Evolutionary conservation across 2,113 vertebrate genomes (phyloP), one percentile per base, ranked within the genome.

Genomic region (Anoplopoma fimbria): DNA sequence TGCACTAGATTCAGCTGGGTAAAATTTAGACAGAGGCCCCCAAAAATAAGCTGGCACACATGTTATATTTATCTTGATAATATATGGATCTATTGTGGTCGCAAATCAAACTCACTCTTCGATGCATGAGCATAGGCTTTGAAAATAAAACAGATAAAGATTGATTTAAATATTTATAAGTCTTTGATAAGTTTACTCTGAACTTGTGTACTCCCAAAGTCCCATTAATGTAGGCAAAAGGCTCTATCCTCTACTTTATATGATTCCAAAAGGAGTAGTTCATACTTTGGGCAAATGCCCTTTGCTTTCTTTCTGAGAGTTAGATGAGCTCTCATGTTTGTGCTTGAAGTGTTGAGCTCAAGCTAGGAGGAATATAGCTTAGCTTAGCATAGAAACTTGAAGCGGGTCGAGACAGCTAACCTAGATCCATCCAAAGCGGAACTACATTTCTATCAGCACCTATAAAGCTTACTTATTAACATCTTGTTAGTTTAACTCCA

Each of bases 51-150:
- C 62, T 84, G 82, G 82, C 89, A 87, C 69, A 80, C 71, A 79
- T 90, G 77, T 87, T 88, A 86, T 77, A 87, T 94, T 87, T 88
- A 90, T 88, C 81, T 77, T 75, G 53, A 87, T 84, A 74, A 87
- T 75, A 79, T 79, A 79, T 75, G 70, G 25, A 68, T 82, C 68
- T 80, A 77, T 71, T 73, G 79, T 49, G 60, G 60, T n/a, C 63
- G 68, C 47, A 69, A 78, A 87, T 89, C 79, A 82, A 61, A 87
- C 23, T 25, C 57, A 6, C 31, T 80, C n/a, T 75, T 67, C 10
- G 15, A 75, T 63, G 76, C 33, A 5, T 57, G 19, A 72, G 38
- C 42, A 12, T 10, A 47, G 57, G 8, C 49, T 67, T 69, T 58
- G 31, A 72, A 15, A 58, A 45, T 17, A 45, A 51, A 79, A 76